Percentiles rank a stretch among this genome's conserved stretches.
Conservation (phyloP, 2,888 invertebrate species). For the Zhuqinia jingwanae region DNA sequence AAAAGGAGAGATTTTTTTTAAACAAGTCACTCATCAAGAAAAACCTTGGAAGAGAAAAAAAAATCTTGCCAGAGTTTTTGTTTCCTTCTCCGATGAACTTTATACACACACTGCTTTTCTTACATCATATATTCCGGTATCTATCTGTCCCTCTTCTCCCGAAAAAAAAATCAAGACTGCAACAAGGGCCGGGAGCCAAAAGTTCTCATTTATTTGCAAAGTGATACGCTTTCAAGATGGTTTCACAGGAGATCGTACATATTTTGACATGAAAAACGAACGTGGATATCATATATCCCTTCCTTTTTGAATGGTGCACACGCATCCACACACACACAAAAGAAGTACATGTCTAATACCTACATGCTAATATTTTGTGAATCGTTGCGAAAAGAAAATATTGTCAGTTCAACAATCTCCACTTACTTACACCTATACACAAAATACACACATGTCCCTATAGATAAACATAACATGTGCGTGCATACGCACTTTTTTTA, state of each 20-base stretch:
- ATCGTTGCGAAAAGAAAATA: slow-evolving; percentile 9
- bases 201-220: slow-evolving; percentile 63
- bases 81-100: not conserved
- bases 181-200: slow-evolving; percentile 54
- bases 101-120: not conserved
- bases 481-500: not conserved
- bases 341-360: too few relatives aligned
- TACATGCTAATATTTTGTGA: not conserved
- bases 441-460: too few relatives aligned
- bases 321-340: too few relatives aligned
- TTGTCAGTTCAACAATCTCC: too few relatives aligned
- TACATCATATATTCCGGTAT: too few relatives aligned
- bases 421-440: too few relatives aligned
- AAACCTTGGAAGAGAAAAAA: not conserved
- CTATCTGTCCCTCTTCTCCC: not conserved
- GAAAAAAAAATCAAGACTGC: slow-evolving; percentile 45
- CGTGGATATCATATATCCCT: slow-evolving; percentile 40
- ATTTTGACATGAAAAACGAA: slow-evolving; percentile 42
- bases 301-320: too few relatives aligned
- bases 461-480: too few relatives aligned
- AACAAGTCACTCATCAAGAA: slow-evolving; percentile 29
- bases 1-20: not conserved
- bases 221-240: slow-evolving; percentile 60
- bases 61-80: slow-evolving; percentile 21
- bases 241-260: slow-evolving; percentile 50